These are phyloP conservation scores for Ophiothrix spiculata DNA, from an alignment of 35 echinoderm and acorn worm species.

Conservation along the genomic window DNA sequence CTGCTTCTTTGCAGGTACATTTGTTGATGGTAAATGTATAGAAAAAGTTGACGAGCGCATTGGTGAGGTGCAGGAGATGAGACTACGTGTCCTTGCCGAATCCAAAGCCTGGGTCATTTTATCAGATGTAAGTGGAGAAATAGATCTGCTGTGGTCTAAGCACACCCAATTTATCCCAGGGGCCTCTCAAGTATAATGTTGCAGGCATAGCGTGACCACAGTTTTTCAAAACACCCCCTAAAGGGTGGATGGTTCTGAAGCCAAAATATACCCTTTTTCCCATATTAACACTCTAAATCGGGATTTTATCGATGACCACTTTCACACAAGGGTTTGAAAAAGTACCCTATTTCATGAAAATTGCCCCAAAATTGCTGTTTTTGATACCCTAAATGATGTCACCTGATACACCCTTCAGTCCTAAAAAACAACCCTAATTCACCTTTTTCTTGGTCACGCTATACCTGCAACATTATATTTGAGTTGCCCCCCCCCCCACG, in stretches of 20 bases:
- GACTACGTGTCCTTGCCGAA: constrained; percentile 43
- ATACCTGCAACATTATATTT: no score
- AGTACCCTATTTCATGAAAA: no score
- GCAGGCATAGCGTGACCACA: neutral
- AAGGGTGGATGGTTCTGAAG: neutral
- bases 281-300: neutral
- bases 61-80: constrained; percentile 54
- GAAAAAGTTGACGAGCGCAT: constrained; percentile 34
- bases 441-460: no score
- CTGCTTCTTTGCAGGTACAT: constrained; percentile 29
- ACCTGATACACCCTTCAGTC: no score
- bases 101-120: constrained; percentile 60
- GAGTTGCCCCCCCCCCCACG: no score
- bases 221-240: neutral
- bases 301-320: no score
- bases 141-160: neutral
- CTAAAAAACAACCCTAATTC: no score
- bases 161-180: neutral
- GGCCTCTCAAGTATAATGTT: neutral
- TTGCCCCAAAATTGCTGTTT: no score
- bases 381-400: no score
- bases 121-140: constrained; percentile 50
- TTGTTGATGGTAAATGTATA: constrained; percentile 46
- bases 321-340: no score
- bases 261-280: neutral